A percentile compares a stretch with the other conserved stretches of the same genome.
phyloP scores from a whole-genome alignment of 2,113 vertebrate genomes.

The Epinephelus moara region DNA sequence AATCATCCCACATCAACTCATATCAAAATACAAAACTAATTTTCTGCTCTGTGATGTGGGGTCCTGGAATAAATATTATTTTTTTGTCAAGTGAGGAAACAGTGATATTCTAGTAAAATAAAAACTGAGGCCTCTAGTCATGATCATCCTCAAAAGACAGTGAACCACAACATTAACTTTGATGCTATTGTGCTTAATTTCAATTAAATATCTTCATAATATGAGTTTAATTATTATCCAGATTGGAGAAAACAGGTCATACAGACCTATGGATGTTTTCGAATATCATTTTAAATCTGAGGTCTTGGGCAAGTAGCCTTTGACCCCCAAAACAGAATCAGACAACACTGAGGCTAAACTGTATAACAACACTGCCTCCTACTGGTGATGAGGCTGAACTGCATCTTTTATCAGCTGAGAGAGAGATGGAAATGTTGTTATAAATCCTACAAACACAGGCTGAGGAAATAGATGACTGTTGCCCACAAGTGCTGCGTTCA shows the following conservation, averaged over 20 bases:
- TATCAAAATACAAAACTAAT: not conserved
- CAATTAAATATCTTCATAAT: not conserved
- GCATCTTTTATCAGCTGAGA: not conserved
- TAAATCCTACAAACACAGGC: too few relatives aligned
- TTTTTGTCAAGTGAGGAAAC: not conserved
- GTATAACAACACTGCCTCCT: conserved; percentile 44
- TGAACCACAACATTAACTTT: too few relatives aligned
- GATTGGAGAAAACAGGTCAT: not conserved
- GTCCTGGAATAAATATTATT: not conserved
- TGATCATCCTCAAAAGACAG: not conserved
- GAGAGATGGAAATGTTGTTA: not conserved
- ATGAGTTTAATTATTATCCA: not conserved
- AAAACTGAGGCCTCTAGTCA: not conserved
- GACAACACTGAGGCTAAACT: not conserved
- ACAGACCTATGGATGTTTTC: not conserved
- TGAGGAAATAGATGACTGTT: not conserved
- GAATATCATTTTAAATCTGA: not conserved
- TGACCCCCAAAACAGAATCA: not conserved
- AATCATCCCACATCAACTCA: not conserved
- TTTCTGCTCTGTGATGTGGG: not conserved
- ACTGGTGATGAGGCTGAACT: conserved; percentile 18
- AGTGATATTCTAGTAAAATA: not conserved
- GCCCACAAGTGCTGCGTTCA: not conserved
- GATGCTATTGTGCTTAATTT: not conserved
- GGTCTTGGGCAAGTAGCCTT: too few relatives aligned